Evolutionary conservation across 2,888 invertebrate species (phyloP).

Genomic region (Koerneria pararmatus): DNA sequence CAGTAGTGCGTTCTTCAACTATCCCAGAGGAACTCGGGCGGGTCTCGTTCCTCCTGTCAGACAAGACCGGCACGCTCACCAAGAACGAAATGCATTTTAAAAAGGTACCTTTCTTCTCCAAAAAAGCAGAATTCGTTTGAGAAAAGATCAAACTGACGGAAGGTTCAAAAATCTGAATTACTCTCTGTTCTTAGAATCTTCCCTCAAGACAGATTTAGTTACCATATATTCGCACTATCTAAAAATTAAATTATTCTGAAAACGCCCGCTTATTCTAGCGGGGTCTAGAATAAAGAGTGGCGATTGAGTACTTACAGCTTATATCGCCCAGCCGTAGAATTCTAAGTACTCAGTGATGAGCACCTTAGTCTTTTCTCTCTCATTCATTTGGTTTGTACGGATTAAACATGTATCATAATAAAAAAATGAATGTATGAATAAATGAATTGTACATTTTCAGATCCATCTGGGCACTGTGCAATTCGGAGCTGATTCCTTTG

Average conservation of each 20-base stretch:
- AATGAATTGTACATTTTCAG: constrained; percentile 25
- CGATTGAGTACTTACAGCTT: too few relatives aligned
- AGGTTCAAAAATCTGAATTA: too few relatives aligned
- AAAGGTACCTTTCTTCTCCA: constrained; percentile 34
- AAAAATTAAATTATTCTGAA: too few relatives aligned
- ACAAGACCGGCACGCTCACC: constrained; percentile 96
- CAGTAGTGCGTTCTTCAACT: constrained; percentile 81
- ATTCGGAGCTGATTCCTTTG: constrained; percentile 80
- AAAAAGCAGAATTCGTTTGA: neutral
- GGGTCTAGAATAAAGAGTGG: too few relatives aligned
- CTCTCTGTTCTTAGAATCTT: too few relatives aligned
- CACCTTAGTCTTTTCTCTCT: neutral
- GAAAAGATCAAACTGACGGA: neutral
- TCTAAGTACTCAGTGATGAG: too few relatives aligned
- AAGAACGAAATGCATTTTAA: constrained; percentile 86
- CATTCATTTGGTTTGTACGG: neutral
- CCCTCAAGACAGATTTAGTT: too few relatives aligned
- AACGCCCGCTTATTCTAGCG: too few relatives aligned
- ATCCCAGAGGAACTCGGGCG: constrained; percentile 96
- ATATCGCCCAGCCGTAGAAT: too few relatives aligned
- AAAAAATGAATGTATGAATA: neutral
- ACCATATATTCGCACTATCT: too few relatives aligned
- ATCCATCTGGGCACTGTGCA: constrained; percentile 88
- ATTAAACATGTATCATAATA: neutral
- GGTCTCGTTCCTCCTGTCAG: constrained; percentile 87